These are phyloP conservation scores for Ichneumon xanthorius DNA, from an alignment of 2,888 invertebrate species.

Conservation along the genomic window DNA sequence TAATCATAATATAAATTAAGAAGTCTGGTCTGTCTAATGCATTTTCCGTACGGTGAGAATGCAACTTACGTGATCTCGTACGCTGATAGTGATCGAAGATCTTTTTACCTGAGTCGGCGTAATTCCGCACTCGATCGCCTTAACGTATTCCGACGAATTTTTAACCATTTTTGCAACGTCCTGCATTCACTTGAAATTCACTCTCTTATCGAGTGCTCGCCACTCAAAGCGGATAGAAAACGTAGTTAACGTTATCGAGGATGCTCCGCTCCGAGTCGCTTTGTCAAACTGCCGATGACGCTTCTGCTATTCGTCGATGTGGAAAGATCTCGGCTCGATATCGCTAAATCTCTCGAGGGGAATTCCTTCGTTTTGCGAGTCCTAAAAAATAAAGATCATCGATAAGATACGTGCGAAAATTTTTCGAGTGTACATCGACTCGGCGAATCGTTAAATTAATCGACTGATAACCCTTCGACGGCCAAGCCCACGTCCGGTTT, in stretches of 20 bases:
- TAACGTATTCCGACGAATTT: slow-evolving; percentile 77
- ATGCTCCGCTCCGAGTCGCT: slow-evolving; percentile 7
- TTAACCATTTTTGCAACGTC: slow-evolving; percentile 73
- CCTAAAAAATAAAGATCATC: slow-evolving; percentile 37
- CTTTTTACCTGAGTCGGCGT: slow-evolving; percentile 79
- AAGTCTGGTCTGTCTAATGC: too few relatives aligned
- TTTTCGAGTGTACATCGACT: not conserved
- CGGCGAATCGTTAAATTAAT: not conserved
- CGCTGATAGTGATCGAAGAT: not conserved
- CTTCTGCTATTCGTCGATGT: slow-evolving; percentile 1
- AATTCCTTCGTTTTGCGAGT: slow-evolving; percentile 20
- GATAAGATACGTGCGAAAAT: slow-evolving; percentile 7
- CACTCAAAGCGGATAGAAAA: slow-evolving; percentile 12
- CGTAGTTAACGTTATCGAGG: not conserved
- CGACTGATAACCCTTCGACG: not conserved
- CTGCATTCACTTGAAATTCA: slow-evolving; percentile 57
- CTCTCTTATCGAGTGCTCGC: slow-evolving; percentile 1
- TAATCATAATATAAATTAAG: not conserved
- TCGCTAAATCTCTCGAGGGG: slow-evolving; percentile 11
- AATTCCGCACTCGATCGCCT: slow-evolving; percentile 80
- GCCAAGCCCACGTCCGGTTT: too few relatives aligned
- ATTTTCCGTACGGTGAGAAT: not conserved
- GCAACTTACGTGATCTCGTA: not conserved
- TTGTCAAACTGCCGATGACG: slow-evolving; percentile 3
- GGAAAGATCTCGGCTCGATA: slow-evolving; percentile 36